phyloP scores from a whole-genome alignment of 2,113 vertebrate species.

The Mobula hypostoma region DNA sequence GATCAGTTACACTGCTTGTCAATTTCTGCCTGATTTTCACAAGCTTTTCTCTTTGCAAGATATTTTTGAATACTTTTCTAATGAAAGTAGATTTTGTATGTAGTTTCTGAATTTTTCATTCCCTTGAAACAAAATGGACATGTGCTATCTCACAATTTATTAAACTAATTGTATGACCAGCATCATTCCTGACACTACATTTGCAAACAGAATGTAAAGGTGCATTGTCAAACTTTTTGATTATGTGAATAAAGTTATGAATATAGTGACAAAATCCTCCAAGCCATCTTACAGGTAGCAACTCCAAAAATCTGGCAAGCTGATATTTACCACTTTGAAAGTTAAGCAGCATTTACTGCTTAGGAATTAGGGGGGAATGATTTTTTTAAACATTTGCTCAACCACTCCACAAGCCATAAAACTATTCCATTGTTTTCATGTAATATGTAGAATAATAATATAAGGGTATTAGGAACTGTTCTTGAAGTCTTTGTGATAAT shows the following conservation, averaged over 20 bases:
- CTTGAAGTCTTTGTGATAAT: not conserved
- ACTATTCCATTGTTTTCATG: not conserved
- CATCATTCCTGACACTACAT: too few species aligned
- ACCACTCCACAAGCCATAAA: not conserved
- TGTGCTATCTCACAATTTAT: too few species aligned
- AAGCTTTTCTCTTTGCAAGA: not conserved
- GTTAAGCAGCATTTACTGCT: not conserved
- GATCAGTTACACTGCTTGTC: not conserved
- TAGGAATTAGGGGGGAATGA: not conserved
- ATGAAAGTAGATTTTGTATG: not conserved
- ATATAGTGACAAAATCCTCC: too few species aligned
- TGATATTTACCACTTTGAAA: not conserved
- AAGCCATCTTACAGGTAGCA: too few species aligned
- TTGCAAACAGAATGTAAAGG: too few species aligned
- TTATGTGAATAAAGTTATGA: too few species aligned
- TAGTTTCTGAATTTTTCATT: not conserved
- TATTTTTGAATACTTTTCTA: not conserved
- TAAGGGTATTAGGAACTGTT: not conserved
- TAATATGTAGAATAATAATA: not conserved
- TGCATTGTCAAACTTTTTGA: too few species aligned
- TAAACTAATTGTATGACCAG: too few species aligned
- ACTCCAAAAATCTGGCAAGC: too few species aligned
- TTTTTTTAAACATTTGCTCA: not conserved
- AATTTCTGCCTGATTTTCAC: not conserved
- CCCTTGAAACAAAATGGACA: not conserved